Base-by-base conservation (phyloP, 1,140 invertebrate genomes). In the Stegodyphus mimosarum region DNA sequence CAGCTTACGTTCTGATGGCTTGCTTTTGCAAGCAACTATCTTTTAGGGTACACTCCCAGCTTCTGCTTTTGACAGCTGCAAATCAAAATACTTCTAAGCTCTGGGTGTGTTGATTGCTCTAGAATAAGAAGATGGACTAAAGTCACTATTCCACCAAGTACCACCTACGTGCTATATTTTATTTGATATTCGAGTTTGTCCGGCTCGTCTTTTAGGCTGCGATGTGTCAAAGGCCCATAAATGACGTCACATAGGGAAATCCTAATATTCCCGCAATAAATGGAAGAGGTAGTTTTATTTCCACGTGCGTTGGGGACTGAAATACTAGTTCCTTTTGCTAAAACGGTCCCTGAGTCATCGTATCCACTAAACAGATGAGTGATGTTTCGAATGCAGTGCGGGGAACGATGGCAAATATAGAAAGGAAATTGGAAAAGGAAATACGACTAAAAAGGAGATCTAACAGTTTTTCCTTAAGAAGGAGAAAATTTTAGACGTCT, bases 201-300 rank as follows among this genome's bases (percentile, higher is more conserved):
- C 51, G 9, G 52, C 70, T 80, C 51, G 51, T 69, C 66, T 60
- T 60, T 15, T 60, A 11, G 15, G 64, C 15, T 7, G 2, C 33
- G 33, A 84, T 84, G 81, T 84, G 81, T 84, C 81, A 84, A 84
- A 84, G 18, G 18, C 63, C 81, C 81, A 84, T 84, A 84, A 84
- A 84, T 84, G 81, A 84, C 81, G 81, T 84, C 81, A 84, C 53
- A 51, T 15, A 13, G 81, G 64, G 60, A 75, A 74, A 74, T 83
- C 81, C 81, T 50, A 75, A 75, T 76, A 84, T 51, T 51, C 69
- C 52, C 10, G 64, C 73, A 76, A 84, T 76, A 74, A 74, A 74
- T 64, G 51, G 69, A 52, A 83, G 67, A 84, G 63, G 48, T 69
- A 6, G 49, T 70, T 84, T 70, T 70, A 84, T 84, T 84, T 76